These are phyloP conservation scores for Catocala nupta DNA, from an alignment of 2,888 invertebrate genomes.

Conservation along the genomic window DNA sequence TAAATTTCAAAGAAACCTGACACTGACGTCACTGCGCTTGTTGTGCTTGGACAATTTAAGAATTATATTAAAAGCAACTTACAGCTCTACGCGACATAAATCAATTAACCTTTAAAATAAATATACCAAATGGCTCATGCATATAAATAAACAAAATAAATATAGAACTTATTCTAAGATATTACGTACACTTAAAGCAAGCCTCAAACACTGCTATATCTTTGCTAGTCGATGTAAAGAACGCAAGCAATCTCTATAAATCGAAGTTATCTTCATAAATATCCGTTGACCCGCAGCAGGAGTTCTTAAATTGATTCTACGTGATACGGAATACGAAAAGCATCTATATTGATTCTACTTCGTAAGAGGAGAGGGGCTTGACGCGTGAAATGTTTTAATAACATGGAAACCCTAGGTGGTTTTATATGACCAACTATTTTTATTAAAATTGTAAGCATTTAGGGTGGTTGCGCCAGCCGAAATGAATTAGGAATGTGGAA, in stretches of 20 bases:
- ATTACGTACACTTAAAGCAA: constrained; percentile 36
- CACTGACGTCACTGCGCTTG: too few relatives aligned
- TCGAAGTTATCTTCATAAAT: constrained; percentile 79
- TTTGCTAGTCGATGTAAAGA: constrained; percentile 54
- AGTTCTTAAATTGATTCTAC: constrained; percentile 83
- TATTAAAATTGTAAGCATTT: constrained; percentile 13
- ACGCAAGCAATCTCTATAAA: constrained; percentile 75
- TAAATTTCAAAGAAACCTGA: too few relatives aligned
- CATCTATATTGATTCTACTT: constrained; percentile 67
- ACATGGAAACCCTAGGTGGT: constrained; percentile 34
- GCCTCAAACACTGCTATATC: constrained; percentile 21
- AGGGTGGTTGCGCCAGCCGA: neutral
- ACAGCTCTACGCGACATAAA: too few relatives aligned
- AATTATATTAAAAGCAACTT: too few relatives aligned
- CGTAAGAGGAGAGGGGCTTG: constrained; percentile 35
- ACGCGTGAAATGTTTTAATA: constrained; percentile 55
- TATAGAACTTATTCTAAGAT: constrained; percentile 10
- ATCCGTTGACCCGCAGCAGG: constrained; percentile 80
- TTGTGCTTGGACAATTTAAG: too few relatives aligned
- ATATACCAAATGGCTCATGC: too few relatives aligned
- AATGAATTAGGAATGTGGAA: neutral
- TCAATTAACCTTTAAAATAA: too few relatives aligned
- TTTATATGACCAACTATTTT: constrained; percentile 31
- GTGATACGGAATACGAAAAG: constrained; percentile 77
- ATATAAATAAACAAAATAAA: too few relatives aligned